Evolutionary conservation across 2,888 invertebrate species (phyloP).

Genomic region (Gastrophysa polygoni): DNA sequence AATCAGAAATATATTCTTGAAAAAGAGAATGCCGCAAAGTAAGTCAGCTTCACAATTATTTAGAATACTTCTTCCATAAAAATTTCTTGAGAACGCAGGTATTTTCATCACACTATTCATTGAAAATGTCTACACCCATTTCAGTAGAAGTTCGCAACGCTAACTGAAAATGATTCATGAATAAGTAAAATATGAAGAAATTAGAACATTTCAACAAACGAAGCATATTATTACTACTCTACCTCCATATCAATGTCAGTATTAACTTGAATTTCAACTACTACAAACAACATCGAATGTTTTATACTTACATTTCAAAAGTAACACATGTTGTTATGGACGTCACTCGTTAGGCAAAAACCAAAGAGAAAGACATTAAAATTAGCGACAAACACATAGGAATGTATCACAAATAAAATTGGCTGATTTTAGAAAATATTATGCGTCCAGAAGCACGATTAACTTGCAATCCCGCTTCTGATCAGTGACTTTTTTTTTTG

Average conservation of each 20-base stretch:
- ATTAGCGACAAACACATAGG: slow-evolving; percentile 43
- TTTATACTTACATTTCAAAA: slow-evolving; percentile 58
- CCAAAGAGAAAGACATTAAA: slow-evolving; percentile 61
- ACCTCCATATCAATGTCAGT: background rate
- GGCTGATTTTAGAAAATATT: slow-evolving; percentile 1
- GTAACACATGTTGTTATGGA: slow-evolving; percentile 56
- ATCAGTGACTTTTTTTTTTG: too few relatives aligned
- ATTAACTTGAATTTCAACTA: slow-evolving; percentile 34
- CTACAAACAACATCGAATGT: slow-evolving; percentile 43
- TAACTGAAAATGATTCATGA: background rate
- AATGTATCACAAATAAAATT: slow-evolving; percentile 18
- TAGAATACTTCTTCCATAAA: too few relatives aligned
- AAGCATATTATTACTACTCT: slow-evolving; percentile 1
- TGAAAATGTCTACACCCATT: too few relatives aligned
- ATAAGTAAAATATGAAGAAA: background rate
- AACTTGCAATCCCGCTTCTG: background rate
- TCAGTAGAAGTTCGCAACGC: too few relatives aligned
- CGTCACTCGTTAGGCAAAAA: slow-evolving; percentile 62
- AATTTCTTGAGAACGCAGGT: too few relatives aligned
- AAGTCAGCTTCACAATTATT: too few relatives aligned
- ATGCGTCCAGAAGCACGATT: background rate
- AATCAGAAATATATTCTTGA: background rate
- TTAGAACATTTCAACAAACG: background rate
- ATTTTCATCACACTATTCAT: too few relatives aligned
- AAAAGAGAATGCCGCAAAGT: too few relatives aligned